Evolutionary conservation across 2,113 vertebrate genomes (phyloP).

Genomic region (Mirounga angustirostris): DNA sequence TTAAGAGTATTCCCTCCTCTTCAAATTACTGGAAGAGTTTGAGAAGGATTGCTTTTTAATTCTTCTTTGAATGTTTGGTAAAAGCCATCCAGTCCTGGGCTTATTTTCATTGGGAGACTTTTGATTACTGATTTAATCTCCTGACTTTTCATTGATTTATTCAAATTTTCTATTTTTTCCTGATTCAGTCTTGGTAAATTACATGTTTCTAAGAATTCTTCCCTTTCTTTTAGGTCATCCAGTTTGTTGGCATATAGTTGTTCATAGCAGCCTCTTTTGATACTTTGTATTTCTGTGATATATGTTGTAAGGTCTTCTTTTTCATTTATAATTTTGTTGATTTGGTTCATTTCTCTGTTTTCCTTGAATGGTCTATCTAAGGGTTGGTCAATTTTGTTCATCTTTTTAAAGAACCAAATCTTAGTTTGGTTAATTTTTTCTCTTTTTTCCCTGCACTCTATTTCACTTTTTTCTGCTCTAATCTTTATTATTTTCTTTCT

Average conservation of each 20-base stretch:
- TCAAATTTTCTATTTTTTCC: neutral
- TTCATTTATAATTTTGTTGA: neutral
- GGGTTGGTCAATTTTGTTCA: neutral
- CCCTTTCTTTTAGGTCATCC: neutral
- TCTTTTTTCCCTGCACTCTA: neutral
- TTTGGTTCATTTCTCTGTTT: neutral
- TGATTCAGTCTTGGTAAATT: neutral
- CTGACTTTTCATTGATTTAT: neutral
- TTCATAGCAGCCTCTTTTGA: neutral
- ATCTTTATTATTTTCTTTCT: neutral
- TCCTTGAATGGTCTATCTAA: neutral
- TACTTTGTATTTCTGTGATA: neutral
- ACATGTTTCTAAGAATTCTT: neutral
- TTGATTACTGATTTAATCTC: neutral
- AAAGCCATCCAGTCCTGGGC: neutral
- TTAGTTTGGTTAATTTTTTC: neutral
- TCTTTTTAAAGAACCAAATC: neutral
- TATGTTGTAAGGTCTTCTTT: neutral
- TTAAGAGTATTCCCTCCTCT: neutral
- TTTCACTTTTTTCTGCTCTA: neutral
- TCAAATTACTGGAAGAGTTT: neutral
- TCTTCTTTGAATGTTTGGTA: neutral
- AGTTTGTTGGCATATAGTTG: neutral
- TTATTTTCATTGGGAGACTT: neutral
- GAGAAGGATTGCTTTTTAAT: neutral